Percentiles rank a stretch among this genome's conserved stretches.
phyloP scores from a whole-genome alignment of 2,888 invertebrate genomes.

The Nasonia oneida region DNA sequence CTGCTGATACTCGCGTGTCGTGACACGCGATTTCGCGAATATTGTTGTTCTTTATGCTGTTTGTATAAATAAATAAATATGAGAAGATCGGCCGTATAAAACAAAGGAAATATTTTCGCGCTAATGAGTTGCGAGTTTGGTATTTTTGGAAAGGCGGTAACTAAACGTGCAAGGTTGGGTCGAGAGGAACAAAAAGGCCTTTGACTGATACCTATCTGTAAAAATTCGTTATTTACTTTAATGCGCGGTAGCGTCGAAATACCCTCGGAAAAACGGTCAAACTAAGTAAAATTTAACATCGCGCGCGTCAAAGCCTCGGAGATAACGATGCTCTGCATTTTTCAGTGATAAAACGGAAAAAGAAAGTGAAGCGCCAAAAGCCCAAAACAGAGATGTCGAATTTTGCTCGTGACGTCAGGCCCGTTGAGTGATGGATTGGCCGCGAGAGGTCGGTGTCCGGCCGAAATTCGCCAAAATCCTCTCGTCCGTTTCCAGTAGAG shows the following conservation, averaged over 20 bases:
- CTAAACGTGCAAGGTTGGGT: neutral
- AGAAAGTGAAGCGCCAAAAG: neutral
- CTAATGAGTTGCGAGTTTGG: neutral
- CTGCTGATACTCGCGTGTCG: neutral
- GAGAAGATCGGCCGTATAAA: neutral
- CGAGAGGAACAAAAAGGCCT: neutral
- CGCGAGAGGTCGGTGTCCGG: neutral
- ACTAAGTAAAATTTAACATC: neutral
- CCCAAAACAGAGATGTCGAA: neutral
- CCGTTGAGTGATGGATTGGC: neutral
- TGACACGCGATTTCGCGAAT: neutral
- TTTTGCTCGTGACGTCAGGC: neutral
- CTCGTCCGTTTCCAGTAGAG: neutral
- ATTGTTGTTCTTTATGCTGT: neutral
- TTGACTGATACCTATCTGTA: neutral
- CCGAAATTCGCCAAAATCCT: neutral
- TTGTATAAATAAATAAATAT: conserved; percentile 10
- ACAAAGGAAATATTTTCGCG: conserved; percentile 8
- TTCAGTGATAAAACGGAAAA: neutral
- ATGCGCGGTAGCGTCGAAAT: neutral
- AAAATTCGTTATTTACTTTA: neutral
- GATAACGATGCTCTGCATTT: neutral
- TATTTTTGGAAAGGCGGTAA: neutral
- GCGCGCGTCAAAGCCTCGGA: neutral
- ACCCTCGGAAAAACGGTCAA: neutral